Percentiles rank a stretch among this genome's conserved stretches.
Conservation (phyloP, 2,888 invertebrate species). For the Latrodectus elegans region DNA sequence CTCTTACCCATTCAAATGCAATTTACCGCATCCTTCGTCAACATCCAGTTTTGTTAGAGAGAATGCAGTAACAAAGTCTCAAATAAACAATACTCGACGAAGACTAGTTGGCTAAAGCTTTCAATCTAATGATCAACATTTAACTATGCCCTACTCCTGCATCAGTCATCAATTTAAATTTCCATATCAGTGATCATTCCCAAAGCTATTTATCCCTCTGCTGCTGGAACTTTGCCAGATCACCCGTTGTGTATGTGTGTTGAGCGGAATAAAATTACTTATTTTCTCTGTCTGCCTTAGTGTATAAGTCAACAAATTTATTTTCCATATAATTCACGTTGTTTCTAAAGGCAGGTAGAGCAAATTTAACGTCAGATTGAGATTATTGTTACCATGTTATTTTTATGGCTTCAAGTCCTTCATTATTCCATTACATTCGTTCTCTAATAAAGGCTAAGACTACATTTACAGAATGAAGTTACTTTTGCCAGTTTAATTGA, state of each 20-base stretch:
- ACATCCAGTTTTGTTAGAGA: neutral
- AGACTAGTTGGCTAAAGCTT: neutral
- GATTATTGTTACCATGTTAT: neutral
- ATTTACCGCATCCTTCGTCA: neutral
- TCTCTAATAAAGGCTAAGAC: no score
- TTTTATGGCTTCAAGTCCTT: neutral
- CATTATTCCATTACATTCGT: no score
- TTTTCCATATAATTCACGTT: neutral
- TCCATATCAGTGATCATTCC: slow-evolving; percentile 3
- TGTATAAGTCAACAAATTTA: neutral
- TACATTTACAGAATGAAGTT: no score
- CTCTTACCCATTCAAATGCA: neutral
- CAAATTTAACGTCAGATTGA: neutral
- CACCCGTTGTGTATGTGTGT: no score
- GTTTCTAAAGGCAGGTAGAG: neutral
- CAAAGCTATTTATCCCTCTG: neutral
- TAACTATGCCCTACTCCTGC: neutral
- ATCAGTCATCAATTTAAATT: slow-evolving; percentile 3
- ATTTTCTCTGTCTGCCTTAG: neutral
- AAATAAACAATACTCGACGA: slow-evolving; percentile 1
- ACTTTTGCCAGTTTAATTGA: no score
- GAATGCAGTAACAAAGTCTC: neutral
- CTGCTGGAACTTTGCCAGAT: neutral
- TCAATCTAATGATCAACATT: slow-evolving; percentile 5
- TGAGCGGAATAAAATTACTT: neutral